Evolutionary conservation across 2,113 vertebrate genomes (phyloP).

Genomic region (Rallus limicola): DNA sequence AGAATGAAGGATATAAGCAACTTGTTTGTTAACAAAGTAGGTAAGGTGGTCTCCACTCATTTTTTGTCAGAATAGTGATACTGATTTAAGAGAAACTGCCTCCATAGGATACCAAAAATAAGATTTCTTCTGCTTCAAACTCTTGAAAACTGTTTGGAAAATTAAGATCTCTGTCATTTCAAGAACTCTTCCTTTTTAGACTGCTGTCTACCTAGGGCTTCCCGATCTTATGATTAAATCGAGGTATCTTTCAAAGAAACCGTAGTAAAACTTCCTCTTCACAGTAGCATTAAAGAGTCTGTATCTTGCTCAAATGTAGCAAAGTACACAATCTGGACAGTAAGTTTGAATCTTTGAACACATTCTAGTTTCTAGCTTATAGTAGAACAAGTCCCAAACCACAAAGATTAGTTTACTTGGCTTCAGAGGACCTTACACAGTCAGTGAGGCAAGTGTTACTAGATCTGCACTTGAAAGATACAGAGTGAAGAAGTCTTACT

Average conservation of each 20-base stretch:
- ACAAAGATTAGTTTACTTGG: neutral
- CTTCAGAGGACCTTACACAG: neutral
- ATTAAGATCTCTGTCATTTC: neutral
- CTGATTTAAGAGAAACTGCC: neutral
- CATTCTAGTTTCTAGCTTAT: neutral
- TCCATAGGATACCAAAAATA: neutral
- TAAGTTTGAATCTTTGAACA: neutral
- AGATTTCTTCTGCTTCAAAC: neutral
- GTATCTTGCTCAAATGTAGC: neutral
- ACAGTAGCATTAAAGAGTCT: neutral
- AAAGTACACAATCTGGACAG: neutral
- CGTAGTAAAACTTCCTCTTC: neutral
- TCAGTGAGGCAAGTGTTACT: neutral
- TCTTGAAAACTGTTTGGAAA: neutral
- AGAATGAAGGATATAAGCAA: neutral
- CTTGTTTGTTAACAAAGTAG: neutral
- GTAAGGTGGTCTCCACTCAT: neutral
- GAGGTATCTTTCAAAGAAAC: neutral
- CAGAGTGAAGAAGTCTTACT: constrained; percentile 6
- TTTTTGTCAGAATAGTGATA: neutral
- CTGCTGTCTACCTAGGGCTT: neutral
- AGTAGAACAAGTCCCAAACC: neutral
- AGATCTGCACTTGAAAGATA: neutral
- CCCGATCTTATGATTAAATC: neutral
- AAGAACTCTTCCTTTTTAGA: neutral